Evolutionary conservation across 1,140 invertebrate genomes (phyloP).

Genomic region (Manduca sexta): DNA sequence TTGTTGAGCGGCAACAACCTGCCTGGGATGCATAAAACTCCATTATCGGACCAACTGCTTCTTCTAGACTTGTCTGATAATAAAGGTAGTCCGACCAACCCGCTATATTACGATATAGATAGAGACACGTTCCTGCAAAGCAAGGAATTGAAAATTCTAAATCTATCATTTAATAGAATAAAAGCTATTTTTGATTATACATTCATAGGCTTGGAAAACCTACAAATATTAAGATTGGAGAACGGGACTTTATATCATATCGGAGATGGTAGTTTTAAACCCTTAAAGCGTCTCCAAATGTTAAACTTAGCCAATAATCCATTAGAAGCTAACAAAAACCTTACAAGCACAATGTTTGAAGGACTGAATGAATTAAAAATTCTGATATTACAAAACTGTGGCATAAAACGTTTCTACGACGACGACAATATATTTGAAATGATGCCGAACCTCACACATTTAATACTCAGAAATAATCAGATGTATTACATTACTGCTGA

Average conservation of each 20-base stretch:
- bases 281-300: conserved; percentile 57
- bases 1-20: conserved; percentile 69
- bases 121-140: conserved; percentile 44
- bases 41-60: conserved; percentile 58
- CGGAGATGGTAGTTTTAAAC: conserved; percentile 54
- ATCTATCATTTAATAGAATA: conserved; percentile 69
- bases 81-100: conserved; percentile 45
- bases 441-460: conserved; percentile 66
- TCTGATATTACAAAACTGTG: conserved; percentile 66
- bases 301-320: conserved; percentile 73
- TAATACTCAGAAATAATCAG: conserved; percentile 68
- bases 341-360: conserved; percentile 58
- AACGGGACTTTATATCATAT: conserved; percentile 70
- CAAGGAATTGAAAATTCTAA: conserved; percentile 44
- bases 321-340: conserved; percentile 48
- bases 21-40: conserved; percentile 57
- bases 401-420: conserved; percentile 62
- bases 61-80: conserved; percentile 70
- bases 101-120: conserved; percentile 64
- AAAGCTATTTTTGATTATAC: conserved; percentile 61
- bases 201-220: conserved; percentile 63
- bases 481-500: conserved; percentile 56
- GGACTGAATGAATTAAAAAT: conserved; percentile 67
- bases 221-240: conserved; percentile 66
- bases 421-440: conserved; percentile 68